Evolutionary conservation across 2,113 vertebrate genomes (phyloP).

Genomic region (Dendropsophus ebraccatus): DNA sequence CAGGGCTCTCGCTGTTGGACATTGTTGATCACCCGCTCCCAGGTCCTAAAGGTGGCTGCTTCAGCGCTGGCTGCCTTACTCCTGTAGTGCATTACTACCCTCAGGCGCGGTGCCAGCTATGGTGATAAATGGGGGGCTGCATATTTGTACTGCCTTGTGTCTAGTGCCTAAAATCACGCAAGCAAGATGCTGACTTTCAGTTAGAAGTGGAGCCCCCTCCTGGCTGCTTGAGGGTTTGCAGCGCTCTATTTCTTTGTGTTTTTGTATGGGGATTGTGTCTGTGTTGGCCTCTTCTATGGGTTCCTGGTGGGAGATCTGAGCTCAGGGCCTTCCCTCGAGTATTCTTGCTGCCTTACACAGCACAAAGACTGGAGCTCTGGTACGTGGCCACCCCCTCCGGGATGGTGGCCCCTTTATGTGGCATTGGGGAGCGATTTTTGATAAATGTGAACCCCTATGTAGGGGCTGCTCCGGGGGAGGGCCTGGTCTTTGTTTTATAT

Average conservation of each 20-base stretch:
- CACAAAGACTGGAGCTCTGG: not conserved
- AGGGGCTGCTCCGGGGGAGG: constrained; percentile 67
- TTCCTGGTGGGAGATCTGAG: not conserved
- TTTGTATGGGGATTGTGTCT: constrained; percentile 19
- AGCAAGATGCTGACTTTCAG: not conserved
- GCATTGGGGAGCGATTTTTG: not conserved
- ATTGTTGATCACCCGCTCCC: not conserved
- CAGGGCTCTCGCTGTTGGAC: not conserved
- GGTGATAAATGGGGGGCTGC: not conserved
- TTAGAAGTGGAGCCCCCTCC: not conserved
- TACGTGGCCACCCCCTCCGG: not conserved
- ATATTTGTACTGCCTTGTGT: constrained; percentile 38
- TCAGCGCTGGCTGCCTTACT: not conserved
- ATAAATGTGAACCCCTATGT: constrained; percentile 36
- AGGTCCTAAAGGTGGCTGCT: not conserved
- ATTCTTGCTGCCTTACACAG: constrained; percentile 20
- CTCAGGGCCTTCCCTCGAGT: not conserved
- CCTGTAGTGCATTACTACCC: constrained; percentile 12
- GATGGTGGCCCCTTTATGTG: not conserved
- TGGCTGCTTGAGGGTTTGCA: constrained; percentile 4
- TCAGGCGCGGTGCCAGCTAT: not conserved
- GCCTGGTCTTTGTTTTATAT: constrained; percentile 47
- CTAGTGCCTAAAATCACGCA: constrained; percentile 46
- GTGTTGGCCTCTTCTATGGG: not conserved
- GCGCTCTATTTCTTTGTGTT: not conserved